Evolutionary conservation across 2,113 vertebrate genomes (phyloP).

Genomic region (Vimba vimba): DNA sequence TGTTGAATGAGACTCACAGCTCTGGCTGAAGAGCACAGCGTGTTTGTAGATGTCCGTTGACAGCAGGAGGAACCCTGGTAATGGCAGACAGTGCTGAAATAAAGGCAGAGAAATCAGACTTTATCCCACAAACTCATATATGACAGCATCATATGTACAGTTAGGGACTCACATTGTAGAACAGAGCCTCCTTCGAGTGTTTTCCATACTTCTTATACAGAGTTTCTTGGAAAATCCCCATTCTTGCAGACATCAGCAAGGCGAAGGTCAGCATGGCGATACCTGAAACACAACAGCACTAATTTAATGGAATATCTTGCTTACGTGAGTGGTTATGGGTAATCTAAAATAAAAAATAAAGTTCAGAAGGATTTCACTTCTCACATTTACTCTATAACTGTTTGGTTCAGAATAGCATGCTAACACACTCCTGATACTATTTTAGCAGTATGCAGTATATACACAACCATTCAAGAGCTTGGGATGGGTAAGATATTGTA

Average conservation of each 20-base stretch:
- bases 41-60: conserved; percentile 91
- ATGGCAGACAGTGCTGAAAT: conserved; percentile 87
- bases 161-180: conserved; percentile 88
- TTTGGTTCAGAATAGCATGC: background rate
- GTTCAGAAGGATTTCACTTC: background rate
- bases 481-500: background rate
- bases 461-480: background rate
- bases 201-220: conserved; percentile 94
- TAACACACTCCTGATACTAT: background rate
- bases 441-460: background rate
- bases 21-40: conserved; percentile 85
- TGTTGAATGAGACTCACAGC: conserved; percentile 78
- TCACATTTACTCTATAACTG: background rate
- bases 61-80: conserved; percentile 94
- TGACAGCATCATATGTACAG: background rate
- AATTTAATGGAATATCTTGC: background rate
- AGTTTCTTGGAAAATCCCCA: conserved; percentile 97
- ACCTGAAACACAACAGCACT: conserved; percentile 71
- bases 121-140: background rate
- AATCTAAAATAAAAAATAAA: background rate
- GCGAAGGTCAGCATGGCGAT: conserved; percentile 93
- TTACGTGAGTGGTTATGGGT: background rate
- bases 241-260: conserved; percentile 93
- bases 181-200: conserved; percentile 93
- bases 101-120: conserved; percentile 9